A percentile compares a stretch with the other conserved stretches of the same genome.
Conservation (phyloP, 1,140 invertebrate species). For the Diachasma alloeum region DNA sequence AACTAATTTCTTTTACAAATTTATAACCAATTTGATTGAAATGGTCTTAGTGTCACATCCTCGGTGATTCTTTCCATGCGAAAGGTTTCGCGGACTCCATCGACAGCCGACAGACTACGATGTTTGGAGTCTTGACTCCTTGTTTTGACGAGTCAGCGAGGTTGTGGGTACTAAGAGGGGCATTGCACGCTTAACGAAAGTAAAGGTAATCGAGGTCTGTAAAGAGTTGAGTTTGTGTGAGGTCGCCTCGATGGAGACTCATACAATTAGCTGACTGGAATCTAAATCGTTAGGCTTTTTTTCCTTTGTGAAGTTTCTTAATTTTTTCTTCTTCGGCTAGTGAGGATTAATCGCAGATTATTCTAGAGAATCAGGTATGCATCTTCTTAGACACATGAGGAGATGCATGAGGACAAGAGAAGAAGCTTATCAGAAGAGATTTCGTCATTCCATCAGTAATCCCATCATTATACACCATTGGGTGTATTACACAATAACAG, state of each 20-base stretch:
- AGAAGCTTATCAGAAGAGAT: too few relatives aligned
- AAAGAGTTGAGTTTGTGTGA: background rate
- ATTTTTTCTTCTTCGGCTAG: too few relatives aligned
- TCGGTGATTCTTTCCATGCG: background rate
- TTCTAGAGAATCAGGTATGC: too few relatives aligned
- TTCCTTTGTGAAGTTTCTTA: too few relatives aligned
- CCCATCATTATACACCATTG: too few relatives aligned
- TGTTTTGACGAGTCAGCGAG: slow-evolving; percentile 50
- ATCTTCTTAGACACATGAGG: too few relatives aligned
- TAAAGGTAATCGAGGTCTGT: background rate
- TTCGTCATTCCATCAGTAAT: too few relatives aligned
- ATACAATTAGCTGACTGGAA: background rate
- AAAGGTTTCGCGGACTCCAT: background rate
- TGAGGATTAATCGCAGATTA: too few relatives aligned
- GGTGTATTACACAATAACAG: too few relatives aligned
- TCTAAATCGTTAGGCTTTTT: background rate
- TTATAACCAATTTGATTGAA: background rate
- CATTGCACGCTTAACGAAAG: background rate
- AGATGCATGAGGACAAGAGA: too few relatives aligned
- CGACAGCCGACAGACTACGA: slow-evolving; percentile 26
- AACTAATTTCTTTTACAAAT: too few relatives aligned
- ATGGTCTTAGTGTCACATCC: background rate
- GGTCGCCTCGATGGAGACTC: too few relatives aligned
- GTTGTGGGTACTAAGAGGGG: slow-evolving; percentile 37
- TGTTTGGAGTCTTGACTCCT: background rate